Percentiles rank a stretch among this genome's conserved stretches.
Evolutionary conservation across 1,140 invertebrate species (phyloP).

Genomic region (Thaumetopoea pityocampa): DNA sequence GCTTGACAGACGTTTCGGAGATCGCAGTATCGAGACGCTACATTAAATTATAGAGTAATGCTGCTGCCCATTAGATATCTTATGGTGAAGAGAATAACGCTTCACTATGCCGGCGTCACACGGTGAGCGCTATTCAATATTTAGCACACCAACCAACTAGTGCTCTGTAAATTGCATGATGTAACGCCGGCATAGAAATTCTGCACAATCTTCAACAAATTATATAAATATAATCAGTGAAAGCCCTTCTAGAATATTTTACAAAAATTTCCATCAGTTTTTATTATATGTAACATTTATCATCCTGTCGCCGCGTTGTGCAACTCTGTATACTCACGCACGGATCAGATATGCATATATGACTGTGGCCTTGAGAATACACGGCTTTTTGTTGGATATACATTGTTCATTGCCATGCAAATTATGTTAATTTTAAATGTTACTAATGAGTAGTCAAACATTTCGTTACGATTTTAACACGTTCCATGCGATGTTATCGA

Average conservation of each 20-base stretch:
- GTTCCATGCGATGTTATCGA: conserved; percentile 19
- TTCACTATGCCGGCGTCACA: too few species aligned
- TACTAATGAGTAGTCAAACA: conserved; percentile 35
- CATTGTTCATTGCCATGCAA: conserved; percentile 31
- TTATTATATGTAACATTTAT: neutral
- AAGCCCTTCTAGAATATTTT: neutral
- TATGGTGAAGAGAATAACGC: too few species aligned
- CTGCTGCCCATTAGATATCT: too few species aligned
- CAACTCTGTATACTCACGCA: too few species aligned
- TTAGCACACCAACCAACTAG: neutral
- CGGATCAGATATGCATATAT: conserved; percentile 18
- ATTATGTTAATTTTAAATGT: conserved; percentile 47
- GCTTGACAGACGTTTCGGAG: too few species aligned
- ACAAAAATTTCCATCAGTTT: conserved; percentile 1
- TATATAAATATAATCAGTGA: neutral
- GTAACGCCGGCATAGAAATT: too few species aligned
- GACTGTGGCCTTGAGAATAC: conserved; percentile 12
- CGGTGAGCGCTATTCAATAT: too few species aligned
- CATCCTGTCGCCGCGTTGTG: conserved; percentile 12
- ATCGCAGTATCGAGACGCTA: too few species aligned
- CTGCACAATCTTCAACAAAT: neutral
- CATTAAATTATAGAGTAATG: too few species aligned
- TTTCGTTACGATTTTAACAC: conserved; percentile 21
- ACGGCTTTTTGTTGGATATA: conserved; percentile 16
- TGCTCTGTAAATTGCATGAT: too few species aligned